These are phyloP conservation scores for Wiebesia pumilae DNA, from an alignment of 1,140 invertebrate species.

Conservation along the genomic window DNA sequence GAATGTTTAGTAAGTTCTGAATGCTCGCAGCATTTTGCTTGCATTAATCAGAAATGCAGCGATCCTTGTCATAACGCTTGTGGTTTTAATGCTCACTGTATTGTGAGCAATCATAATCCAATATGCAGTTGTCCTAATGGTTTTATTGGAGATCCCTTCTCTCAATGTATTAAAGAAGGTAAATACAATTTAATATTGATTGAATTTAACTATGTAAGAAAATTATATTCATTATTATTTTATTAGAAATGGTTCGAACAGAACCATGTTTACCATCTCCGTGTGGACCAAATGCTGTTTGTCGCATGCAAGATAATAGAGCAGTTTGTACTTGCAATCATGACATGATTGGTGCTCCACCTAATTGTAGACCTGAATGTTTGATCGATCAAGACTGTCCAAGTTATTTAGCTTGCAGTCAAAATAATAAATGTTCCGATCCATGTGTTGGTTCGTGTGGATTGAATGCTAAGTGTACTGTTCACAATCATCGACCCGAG, in stretches of 20 bases:
- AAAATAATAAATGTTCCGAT: conserved; percentile 85
- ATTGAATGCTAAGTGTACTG: conserved; percentile 85
- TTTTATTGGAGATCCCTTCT: conserved; percentile 88
- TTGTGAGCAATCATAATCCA: conserved; percentile 88
- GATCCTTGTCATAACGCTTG: conserved; percentile 89
- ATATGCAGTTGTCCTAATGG: conserved; percentile 87
- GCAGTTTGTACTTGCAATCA: conserved; percentile 85
- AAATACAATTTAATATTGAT: conserved; percentile 48
- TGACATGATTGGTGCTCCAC: conserved; percentile 89
- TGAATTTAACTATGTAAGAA: background rate
- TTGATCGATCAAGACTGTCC: conserved; percentile 88
- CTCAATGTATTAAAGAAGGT: conserved; percentile 83
- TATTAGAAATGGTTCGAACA: conserved; percentile 60
- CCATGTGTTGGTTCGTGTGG: conserved; percentile 90
- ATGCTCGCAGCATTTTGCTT: conserved; percentile 82
- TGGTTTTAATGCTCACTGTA: conserved; percentile 85
- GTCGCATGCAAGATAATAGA: conserved; percentile 80
- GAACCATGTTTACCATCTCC: conserved; percentile 85
- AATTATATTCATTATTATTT: background rate
- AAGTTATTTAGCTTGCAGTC: conserved; percentile 84
- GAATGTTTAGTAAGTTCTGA: conserved; percentile 88
- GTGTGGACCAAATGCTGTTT: conserved; percentile 88
- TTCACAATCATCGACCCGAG: conserved; percentile 85
- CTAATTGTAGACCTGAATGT: conserved; percentile 86
- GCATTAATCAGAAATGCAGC: conserved; percentile 86